Conservation (phyloP, 2,888 invertebrate species). For the Drosophila kambysellisi region DNA sequence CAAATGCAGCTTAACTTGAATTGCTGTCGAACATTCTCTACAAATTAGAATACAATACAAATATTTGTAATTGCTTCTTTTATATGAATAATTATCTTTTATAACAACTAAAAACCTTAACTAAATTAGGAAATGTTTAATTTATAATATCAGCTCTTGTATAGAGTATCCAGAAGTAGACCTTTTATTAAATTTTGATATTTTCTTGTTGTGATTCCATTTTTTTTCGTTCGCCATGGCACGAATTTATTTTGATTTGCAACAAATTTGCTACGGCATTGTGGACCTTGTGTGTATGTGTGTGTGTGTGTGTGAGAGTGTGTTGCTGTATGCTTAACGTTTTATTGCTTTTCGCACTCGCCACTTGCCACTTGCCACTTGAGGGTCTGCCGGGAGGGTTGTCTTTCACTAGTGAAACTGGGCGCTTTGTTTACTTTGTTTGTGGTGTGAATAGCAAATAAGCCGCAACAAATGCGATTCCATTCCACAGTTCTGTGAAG, state of each 20-base stretch:
- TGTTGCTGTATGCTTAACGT: slow-evolving; percentile 58
- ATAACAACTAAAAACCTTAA: too few species aligned
- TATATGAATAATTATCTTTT: too few species aligned
- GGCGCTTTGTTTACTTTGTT: slow-evolving; percentile 76
- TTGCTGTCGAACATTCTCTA: not conserved
- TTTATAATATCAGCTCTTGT: slow-evolving; percentile 1
- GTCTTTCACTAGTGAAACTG: slow-evolving; percentile 44
- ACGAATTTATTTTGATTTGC: slow-evolving; percentile 79
- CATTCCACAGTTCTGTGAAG: slow-evolving; percentile 32
- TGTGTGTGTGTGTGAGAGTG: slow-evolving; percentile 32
- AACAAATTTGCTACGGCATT: slow-evolving; percentile 72
- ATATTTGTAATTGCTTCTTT: not conserved
- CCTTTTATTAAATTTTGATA: not conserved
- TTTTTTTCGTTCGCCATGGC: slow-evolving; percentile 47
- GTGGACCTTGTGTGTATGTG: slow-evolving; percentile 41
- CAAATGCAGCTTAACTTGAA: not conserved
- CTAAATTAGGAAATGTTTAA: not conserved
- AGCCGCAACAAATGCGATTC: slow-evolving; percentile 65
- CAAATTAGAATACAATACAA: not conserved
- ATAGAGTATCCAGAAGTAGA: slow-evolving; percentile 28
- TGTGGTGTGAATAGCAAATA: slow-evolving; percentile 80
- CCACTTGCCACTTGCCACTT: slow-evolving; percentile 56
- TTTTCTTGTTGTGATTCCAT: slow-evolving; percentile 34
- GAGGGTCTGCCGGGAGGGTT: slow-evolving; percentile 58
- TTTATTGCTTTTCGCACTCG: slow-evolving; percentile 77